Evolutionary conservation across 1,140 invertebrate genomes (phyloP).

Genomic region (Penaeus vannamei): DNA sequence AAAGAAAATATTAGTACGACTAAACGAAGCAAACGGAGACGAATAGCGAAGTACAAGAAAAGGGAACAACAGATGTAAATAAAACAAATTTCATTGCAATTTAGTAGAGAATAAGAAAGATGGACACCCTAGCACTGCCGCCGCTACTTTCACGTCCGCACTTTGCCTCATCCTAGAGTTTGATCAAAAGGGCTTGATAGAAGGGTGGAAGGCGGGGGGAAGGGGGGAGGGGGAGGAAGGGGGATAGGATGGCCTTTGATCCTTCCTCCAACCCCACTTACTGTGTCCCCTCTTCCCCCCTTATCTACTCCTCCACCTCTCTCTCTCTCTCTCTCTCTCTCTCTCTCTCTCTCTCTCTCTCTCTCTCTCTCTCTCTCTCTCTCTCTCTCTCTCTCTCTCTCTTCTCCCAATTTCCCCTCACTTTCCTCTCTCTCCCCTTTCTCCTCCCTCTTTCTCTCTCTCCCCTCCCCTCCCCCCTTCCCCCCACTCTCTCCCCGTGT

Average conservation of each 20-base stretch:
- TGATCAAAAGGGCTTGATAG: too few relatives aligned
- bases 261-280: background rate
- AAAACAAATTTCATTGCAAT: too few relatives aligned
- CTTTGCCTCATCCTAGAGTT: too few relatives aligned
- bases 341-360: background rate
- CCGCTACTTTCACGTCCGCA: background rate
- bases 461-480: background rate
- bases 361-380: constrained; percentile 13
- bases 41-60: background rate
- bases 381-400: too few relatives aligned
- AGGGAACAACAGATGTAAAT: too few relatives aligned
- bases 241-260: background rate
- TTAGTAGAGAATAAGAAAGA: background rate
- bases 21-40: background rate
- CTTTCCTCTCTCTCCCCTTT: background rate
- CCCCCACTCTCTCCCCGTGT: constrained; percentile 6
- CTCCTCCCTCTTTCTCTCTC: too few relatives aligned
- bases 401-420: background rate
- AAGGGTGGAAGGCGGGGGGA: too few relatives aligned
- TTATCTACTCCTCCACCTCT: background rate
- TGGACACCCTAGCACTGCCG: background rate
- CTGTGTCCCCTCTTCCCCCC: background rate
- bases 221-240: background rate
- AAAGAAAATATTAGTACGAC: background rate
- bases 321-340: constrained; percentile 10